Conservation (phyloP, 2,888 invertebrate genomes). For the Melipona beecheii region DNA sequence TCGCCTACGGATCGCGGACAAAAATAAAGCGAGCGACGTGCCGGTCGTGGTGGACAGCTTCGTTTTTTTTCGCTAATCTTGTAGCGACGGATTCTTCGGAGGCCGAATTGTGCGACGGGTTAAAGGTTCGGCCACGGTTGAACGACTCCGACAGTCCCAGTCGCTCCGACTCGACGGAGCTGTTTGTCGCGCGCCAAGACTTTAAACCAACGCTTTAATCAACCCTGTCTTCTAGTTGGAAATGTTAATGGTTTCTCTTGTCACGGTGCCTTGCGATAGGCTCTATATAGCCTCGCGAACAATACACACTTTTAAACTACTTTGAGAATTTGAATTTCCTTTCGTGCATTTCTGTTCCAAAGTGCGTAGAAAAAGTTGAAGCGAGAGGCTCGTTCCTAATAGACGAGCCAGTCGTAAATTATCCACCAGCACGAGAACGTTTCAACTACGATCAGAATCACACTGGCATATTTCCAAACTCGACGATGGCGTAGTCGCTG, state of each 20-base stretch:
- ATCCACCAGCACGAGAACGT: neutral
- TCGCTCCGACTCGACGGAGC: neutral
- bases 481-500: neutral
- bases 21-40: constrained; percentile 73
- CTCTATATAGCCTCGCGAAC: neutral
- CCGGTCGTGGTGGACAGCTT: constrained; percentile 33
- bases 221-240: neutral
- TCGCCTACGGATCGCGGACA: constrained; percentile 48
- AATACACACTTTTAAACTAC: neutral
- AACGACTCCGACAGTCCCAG: constrained; percentile 34
- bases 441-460: neutral
- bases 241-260: constrained; percentile 15
- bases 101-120: constrained; percentile 30
- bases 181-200: constrained; percentile 10
- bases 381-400: neutral
- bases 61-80: constrained; percentile 37
- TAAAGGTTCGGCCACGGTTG: constrained; percentile 29
- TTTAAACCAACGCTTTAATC: constrained; percentile 31
- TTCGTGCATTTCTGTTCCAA: neutral
- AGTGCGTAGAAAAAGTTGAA: neutral
- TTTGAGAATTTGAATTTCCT: neutral
- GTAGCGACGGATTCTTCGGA: constrained; percentile 42
- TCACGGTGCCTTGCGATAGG: neutral
- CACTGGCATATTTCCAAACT: constrained; percentile 13
- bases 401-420: neutral